Conservation (phyloP, 1,140 invertebrate genomes). For the Cherax quadricarinatus region DNA sequence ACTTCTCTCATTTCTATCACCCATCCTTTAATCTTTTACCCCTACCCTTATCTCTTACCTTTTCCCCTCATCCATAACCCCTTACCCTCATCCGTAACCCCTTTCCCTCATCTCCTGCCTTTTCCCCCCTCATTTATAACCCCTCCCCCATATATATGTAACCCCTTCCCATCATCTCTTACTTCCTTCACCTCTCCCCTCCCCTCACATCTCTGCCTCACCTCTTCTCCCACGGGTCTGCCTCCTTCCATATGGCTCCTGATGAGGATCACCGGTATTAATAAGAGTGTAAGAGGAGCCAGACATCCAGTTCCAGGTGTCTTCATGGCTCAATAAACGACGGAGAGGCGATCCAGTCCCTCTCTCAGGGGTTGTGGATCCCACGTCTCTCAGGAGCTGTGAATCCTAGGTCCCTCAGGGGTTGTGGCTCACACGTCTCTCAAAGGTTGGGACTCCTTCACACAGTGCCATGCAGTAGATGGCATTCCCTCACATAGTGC, state of each 20-base stretch:
- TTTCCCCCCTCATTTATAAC: neutral
- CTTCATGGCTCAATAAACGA: neutral
- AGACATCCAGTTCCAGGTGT: neutral
- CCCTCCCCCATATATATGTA: too few species aligned
- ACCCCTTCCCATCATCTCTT: neutral
- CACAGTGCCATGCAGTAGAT: neutral
- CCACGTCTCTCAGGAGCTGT: neutral
- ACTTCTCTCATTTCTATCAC: too few species aligned
- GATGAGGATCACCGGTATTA: neutral
- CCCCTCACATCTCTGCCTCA: neutral
- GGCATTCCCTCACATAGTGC: too few species aligned
- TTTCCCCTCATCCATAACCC: neutral
- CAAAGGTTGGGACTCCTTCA: too few species aligned
- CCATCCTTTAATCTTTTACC: too few species aligned
- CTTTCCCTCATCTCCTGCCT: neutral
- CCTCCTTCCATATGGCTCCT: neutral
- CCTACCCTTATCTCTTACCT: neutral
- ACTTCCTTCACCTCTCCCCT: neutral
- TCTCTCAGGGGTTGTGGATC: neutral
- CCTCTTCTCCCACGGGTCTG: neutral
- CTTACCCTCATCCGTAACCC: neutral
- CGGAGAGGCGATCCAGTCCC: neutral
- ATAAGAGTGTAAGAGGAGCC: neutral
- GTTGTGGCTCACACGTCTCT: neutral
- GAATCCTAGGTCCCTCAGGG: neutral